Percentiles rank a stretch among this genome's conserved stretches.
Conservation (phyloP, 64 coral and sea anemone genomes). For the Acropora yongei region DNA sequence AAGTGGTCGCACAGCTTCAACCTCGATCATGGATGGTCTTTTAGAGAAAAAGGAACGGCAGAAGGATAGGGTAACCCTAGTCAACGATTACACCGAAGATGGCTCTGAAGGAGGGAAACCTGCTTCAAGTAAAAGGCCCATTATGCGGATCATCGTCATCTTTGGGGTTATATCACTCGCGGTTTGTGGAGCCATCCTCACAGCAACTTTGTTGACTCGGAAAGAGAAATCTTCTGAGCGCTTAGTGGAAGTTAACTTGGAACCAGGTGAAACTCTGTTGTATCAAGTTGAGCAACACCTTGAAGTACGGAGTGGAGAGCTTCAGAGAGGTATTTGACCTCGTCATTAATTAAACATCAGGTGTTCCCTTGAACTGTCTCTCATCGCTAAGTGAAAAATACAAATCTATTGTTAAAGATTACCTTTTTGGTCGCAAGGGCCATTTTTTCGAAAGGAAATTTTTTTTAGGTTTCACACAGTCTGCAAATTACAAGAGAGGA, state of each 20-base stretch:
- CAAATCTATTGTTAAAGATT: background rate
- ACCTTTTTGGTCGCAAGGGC: background rate
- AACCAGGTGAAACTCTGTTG: constrained; percentile 20
- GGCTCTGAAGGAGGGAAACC: background rate
- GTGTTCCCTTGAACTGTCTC: background rate
- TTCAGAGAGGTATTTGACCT: constrained; percentile 42
- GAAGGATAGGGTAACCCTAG: constrained; percentile 10
- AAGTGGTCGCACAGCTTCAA: constrained; percentile 23
- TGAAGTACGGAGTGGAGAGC: constrained; percentile 51
- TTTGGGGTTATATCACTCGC: background rate
- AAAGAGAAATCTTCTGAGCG: constrained; percentile 10
- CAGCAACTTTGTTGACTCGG: constrained; percentile 10
- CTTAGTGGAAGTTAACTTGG: constrained; percentile 49
- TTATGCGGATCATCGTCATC: background rate
- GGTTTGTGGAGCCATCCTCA: constrained; percentile 1
- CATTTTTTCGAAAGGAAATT: too few relatives aligned
- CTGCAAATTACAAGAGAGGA: too few relatives aligned
- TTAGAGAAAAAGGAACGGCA: constrained; percentile 4
- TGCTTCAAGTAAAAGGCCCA: constrained; percentile 23
- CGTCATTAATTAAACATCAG: constrained; percentile 8
- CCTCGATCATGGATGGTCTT: constrained; percentile 12
- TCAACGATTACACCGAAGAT: constrained; percentile 8
- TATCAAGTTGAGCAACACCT: constrained; percentile 50
- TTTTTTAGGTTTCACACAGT: too few relatives aligned
- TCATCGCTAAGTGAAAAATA: background rate